Evolutionary conservation across 2,888 invertebrate genomes (phyloP), one percentile per base, ranked within the genome.

Genomic region (Machimus rusticus): DNA sequence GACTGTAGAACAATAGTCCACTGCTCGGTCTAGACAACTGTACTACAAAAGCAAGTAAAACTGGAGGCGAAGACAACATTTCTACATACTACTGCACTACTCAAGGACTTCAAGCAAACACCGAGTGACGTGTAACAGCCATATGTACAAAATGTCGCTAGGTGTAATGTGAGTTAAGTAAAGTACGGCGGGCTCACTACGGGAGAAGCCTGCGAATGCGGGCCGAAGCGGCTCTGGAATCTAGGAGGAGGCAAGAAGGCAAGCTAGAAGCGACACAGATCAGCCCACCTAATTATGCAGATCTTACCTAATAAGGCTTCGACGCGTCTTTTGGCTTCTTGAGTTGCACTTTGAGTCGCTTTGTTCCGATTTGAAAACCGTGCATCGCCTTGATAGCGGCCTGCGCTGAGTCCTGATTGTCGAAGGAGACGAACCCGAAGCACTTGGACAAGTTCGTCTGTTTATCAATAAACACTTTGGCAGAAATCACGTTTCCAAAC

Each of bases 381-480:
- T 99, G 98, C 99, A 99, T 99, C 91, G 98, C 97, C 93, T 97
- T 96, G 91, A 99, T 99, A 91, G 99, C 99, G 92, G 97, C 96
- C 93, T 98, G 98, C 90, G 99, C 99, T 91, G 98, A 98, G 90
- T 96, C 94, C 88, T 96, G 96, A 93, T 98, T 99, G 94, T 99
- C 98, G 93, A 97, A 99, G 88, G 98, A 98, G 90, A 99, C 98
- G 94, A 99, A 99, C 91, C 98, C 99, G 94, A 99, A 99, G 94
- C 99, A 99, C 95, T 99, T 99, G 92, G 99, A 99, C 91, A 99
- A 95, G 94, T 99, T 99, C 91, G 99, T 99, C 93, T 98, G 98
- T 94, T 99, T 99, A 94, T 99, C 99, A 93, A 99, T 99, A 94
- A 99, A 99, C 93, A 99, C 99, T 95, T 99, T 99, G 91, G 99